phyloP scores from a whole-genome alignment of 1,140 invertebrate genomes.

The Catajapyx aquilonaris region DNA sequence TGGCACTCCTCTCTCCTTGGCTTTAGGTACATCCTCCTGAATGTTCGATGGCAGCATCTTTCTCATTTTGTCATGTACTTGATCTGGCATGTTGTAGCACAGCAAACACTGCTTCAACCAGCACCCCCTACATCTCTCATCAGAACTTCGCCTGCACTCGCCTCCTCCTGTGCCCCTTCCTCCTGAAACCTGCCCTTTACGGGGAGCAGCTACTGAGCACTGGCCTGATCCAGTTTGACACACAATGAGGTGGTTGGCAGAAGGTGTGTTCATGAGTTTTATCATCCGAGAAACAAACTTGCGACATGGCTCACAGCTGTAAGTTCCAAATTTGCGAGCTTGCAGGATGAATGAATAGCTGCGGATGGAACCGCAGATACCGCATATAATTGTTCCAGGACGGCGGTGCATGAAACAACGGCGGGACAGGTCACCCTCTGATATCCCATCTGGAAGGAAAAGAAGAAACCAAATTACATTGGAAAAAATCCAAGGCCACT shows the following conservation, averaged over 20 bases:
- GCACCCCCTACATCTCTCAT: constrained; percentile 68
- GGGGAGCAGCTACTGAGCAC: too few species aligned
- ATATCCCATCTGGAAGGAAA: too few species aligned
- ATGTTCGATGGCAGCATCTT: constrained; percentile 27
- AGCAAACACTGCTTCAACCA: constrained; percentile 67
- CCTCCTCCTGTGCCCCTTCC: too few species aligned
- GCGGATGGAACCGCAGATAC: constrained; percentile 52
- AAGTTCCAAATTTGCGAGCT: constrained; percentile 60
- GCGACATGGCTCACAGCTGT: constrained; percentile 61
- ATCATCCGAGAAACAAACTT: constrained; percentile 65
- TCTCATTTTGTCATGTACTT: constrained; percentile 11
- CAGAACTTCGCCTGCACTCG: too few species aligned
- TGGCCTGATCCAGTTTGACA: too few species aligned
- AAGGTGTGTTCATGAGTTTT: too few species aligned
- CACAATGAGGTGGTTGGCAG: too few species aligned
- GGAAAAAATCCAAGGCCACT: too few species aligned
- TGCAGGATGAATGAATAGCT: constrained; percentile 53
- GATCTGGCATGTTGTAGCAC: constrained; percentile 41
- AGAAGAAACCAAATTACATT: too few species aligned
- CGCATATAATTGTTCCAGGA: constrained; percentile 45
- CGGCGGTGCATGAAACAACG: too few species aligned
- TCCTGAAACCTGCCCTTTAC: too few species aligned
- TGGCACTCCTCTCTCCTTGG: constrained; percentile 16
- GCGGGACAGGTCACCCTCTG: too few species aligned
- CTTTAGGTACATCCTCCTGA: constrained; percentile 31